Base-by-base conservation (phyloP, 2,888 invertebrate species). In the Megastigmus dorsalis region DNA sequence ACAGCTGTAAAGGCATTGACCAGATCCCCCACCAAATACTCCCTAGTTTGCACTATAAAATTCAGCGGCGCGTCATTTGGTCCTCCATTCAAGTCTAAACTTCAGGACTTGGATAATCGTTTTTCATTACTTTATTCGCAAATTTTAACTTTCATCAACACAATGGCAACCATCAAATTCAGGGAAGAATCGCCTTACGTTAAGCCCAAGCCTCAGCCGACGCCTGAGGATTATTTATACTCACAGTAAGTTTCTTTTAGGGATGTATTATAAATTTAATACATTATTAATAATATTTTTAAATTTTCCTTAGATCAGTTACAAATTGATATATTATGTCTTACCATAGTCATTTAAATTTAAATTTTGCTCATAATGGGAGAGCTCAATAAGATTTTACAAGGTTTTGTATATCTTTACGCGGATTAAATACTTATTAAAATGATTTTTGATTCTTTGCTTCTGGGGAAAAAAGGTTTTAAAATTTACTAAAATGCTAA, bases 111-210 rank as follows among this genome's bases (percentile, higher is more conserved):
- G 63, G 26, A 45, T 26, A 6, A n/a, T 52, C 18, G n/a, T n/a
- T n/a, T n/a, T n/a, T n/a, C n/a, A n/a, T n/a, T n/a, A n/a, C n/a
- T n/a, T n/a, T n/a, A n/a, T n/a, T n/a, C n/a, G n/a, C n/a, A n/a
- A n/a, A n/a, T n/a, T n/a, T n/a, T n/a, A n/a, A n/a, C n/a, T n/a
- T n/a, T n/a, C n/a, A n/a, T n/a, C n/a, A n/a, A n/a, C n/a, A n/a
- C n/a, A 43, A 91, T 91, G 91, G 90, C 91, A 4, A 91, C 91
- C 7, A 81, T 82, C 20, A 89, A 90, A 80, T 91, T 90, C 79
- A 88, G 88, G 33, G 89, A 89, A 50, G 84, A 88, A 33, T 91
- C 91, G 10, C 91, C 91, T 1, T 91, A 91, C 79, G 80, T 80
- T 2, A 81, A 77, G 45, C 76, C 86, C 0, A 79, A 83, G 10